Evolutionary conservation across 2,113 vertebrate genomes (phyloP), one percentile per base, ranked within the genome.

Genomic region (Madoqua kirkii): DNA sequence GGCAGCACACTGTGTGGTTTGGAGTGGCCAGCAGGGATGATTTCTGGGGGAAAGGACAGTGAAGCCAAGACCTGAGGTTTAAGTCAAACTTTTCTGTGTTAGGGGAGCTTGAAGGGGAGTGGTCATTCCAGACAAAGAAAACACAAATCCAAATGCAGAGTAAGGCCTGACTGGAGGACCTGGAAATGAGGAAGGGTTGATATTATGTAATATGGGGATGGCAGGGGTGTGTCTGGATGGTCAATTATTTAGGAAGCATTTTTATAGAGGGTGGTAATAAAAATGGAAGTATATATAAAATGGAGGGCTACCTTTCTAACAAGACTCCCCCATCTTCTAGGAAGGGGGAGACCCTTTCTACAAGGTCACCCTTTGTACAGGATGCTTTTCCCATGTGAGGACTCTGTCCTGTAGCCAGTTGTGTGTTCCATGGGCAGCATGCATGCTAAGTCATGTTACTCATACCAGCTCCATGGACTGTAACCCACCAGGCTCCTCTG

Each of bases 11-110:
- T 27, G 33, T 12, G 29, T 3, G 1, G n/a, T 40, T 10, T 14
- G 7, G 7, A 3, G 7, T 5, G 3, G 17, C 19, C 33, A 16
- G 1, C 21, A 33, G 36, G 9, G 9, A 88, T n/a, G 6, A 71
- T 5, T 71, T 36, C 21, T 57, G 11, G 10, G 55, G 83, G 17
- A 87, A 48, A 45, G 31, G 59, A 6, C 3, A 81, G 13, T 25
- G 78, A 52, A 19, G n/a, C 52, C 21, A 23, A 40, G 23, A 76
- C 43, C 3, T 78, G 12, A 10, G 23, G 9, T 1, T 54, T 60
- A 60, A 81, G 6, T 15, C 48, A 33, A 59, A 89, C 4, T 14
- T 74, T 17, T 57, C 21, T 27, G 27, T 3, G 29, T 45, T 48
- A 74, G 54, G 52, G 5, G 3, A 3, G 3, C 27, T 25, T 50